These are phyloP conservation scores for Pangasius krempfi DNA, from an alignment of 2,797 vertebrate genomes.

Conservation along the genomic window DNA sequence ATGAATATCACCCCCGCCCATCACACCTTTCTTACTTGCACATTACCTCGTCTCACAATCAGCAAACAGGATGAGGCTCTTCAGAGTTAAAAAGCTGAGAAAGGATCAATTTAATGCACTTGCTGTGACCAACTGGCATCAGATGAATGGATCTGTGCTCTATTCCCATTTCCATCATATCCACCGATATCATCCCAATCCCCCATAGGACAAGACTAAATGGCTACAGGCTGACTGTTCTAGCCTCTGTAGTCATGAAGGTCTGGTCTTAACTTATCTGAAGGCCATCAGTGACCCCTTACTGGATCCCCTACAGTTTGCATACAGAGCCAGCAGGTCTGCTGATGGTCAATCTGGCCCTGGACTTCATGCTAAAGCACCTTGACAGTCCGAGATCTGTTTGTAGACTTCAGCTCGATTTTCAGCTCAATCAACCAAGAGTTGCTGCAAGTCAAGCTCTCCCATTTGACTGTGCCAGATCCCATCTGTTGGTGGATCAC, in stretches of 20 bases:
- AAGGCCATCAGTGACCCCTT: not conserved
- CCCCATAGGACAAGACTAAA: not conserved
- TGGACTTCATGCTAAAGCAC: not conserved
- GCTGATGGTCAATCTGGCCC: not conserved
- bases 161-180: not conserved
- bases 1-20: not conserved
- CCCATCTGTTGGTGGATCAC: conserved; percentile 25
- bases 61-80: not conserved
- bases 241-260: not conserved
- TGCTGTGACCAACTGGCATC: not conserved
- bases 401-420: not conserved
- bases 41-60: not conserved
- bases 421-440: not conserved
- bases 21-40: not conserved
- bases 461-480: not conserved
- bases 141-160: not conserved
- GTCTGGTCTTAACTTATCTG: not conserved
- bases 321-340: not conserved
- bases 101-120: not conserved
- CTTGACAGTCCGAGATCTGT: not conserved
- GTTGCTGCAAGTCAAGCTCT: not conserved
- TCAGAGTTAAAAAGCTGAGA: not conserved
- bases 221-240: not conserved
- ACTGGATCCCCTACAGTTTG: not conserved
- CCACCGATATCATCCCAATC: not conserved